Percentiles rank a stretch among this genome's conserved stretches.
Conservation (phyloP, 2,113 vertebrate species). For the Cinclus cinclus region DNA sequence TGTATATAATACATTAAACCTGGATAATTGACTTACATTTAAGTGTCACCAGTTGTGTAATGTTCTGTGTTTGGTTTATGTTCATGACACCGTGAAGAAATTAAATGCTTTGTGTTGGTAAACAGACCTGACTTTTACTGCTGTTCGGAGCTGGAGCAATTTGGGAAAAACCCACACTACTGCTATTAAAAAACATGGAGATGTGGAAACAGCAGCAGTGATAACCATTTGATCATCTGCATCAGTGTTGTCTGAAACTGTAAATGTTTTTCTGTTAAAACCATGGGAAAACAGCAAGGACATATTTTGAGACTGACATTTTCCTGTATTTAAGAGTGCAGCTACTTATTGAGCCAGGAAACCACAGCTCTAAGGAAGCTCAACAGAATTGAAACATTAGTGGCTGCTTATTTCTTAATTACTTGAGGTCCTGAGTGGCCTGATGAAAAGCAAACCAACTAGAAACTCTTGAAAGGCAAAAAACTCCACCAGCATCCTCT, state of each 20-base stretch:
- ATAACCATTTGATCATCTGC: not conserved
- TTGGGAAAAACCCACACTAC: not conserved
- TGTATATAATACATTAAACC: slow-evolving; percentile 58
- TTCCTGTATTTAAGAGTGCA: not conserved
- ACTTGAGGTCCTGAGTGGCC: not conserved
- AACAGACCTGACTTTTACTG: slow-evolving; percentile 46
- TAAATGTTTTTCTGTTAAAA: not conserved
- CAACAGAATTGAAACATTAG: not conserved
- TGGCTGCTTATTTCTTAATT: slow-evolving; percentile 5
- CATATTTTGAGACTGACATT: not conserved
- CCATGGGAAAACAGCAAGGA: not conserved
- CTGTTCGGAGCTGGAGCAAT: not conserved
- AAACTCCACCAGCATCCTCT: not conserved
- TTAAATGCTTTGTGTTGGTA: slow-evolving; percentile 30
- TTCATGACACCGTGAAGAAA: slow-evolving; percentile 49
- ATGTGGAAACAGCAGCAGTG: not conserved
- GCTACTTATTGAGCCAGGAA: not conserved
- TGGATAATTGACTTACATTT: slow-evolving; percentile 40
- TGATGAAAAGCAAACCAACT: not conserved
- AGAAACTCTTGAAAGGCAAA: not conserved
- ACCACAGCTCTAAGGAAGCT: not conserved
- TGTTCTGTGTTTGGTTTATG: slow-evolving; percentile 27
- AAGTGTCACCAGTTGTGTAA: slow-evolving; percentile 61
- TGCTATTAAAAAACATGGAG: not conserved
- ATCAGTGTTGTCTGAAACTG: not conserved